phyloP scores from a whole-genome alignment of 2,113 vertebrate genomes.

The Phalacrocorax pelagicus region DNA sequence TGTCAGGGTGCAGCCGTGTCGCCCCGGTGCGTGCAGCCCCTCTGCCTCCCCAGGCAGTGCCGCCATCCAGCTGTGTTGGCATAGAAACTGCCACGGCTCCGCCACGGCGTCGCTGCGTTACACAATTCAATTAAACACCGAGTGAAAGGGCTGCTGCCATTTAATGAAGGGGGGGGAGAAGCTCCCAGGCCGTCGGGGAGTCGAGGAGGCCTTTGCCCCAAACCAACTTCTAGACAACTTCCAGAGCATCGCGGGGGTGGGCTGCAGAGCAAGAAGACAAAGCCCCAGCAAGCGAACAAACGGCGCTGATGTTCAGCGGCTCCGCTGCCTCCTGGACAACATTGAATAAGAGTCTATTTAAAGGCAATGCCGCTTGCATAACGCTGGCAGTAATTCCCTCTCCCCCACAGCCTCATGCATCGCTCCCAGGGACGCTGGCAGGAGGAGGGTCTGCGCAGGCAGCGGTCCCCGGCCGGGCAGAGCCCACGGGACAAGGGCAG shows the following conservation, averaged over 20 bases:
- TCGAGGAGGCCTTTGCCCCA: not conserved
- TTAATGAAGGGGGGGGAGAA: not conserved
- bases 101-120: not conserved
- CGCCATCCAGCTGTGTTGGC: conserved; percentile 41
- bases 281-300: not conserved
- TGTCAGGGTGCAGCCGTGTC: not conserved
- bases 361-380: not conserved
- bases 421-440: fast-evolving
- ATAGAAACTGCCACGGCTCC: conserved; percentile 42
- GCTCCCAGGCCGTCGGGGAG: not conserved
- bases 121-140: not conserved
- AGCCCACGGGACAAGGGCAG: not conserved
- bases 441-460: not conserved
- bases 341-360: not conserved
- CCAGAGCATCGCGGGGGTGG: not conserved
- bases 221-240: not conserved
- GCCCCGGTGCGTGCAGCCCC: not conserved
- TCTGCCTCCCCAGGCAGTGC: not conserved
- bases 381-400: not conserved
- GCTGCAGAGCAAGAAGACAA: not conserved
- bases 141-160: not conserved
- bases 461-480: fast-evolving
- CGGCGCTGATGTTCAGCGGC: not conserved
- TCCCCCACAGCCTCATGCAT: not conserved
- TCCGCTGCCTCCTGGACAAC: not conserved